Conservation (phyloP, 2,113 vertebrate genomes). For the Pao palembangensis region DNA sequence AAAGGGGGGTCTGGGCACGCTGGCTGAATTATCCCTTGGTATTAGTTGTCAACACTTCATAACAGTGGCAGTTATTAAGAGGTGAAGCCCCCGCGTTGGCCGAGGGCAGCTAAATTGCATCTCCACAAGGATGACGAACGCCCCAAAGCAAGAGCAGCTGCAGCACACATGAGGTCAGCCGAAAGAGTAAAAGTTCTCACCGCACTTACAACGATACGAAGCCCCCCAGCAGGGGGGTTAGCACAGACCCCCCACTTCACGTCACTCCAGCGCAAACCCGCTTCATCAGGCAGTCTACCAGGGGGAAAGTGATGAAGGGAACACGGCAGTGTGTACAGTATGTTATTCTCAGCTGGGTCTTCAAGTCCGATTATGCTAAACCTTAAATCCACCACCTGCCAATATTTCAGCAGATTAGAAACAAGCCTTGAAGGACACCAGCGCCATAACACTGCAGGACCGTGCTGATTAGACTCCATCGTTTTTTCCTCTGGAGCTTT, state of each 20-base stretch:
- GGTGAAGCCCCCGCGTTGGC: constrained; percentile 81
- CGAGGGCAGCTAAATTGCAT: constrained; percentile 92
- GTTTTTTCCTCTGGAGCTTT: constrained; percentile 1
- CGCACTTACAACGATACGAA: constrained; percentile 2
- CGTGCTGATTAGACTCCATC: too few relatives aligned
- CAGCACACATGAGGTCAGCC: constrained; percentile 3
- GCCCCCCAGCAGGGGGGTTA: not conserved
- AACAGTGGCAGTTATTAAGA: constrained; percentile 98
- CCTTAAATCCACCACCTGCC: not conserved
- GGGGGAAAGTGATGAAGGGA: not conserved
- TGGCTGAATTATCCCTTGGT: constrained; percentile 74
- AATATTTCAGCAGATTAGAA: too few relatives aligned
- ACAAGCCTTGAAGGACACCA: too few relatives aligned
- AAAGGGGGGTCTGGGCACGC: constrained; percentile 74
- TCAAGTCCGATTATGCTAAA: not conserved
- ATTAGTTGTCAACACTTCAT: constrained; percentile 92
- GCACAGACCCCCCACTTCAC: not conserved
- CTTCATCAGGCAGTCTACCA: not conserved
- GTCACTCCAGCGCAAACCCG: not conserved
- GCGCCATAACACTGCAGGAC: too few relatives aligned
- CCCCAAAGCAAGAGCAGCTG: constrained; percentile 60
- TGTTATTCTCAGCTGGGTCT: not conserved
- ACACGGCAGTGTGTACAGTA: not conserved
- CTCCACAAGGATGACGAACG: constrained; percentile 67
- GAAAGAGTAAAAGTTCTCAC: not conserved